Evolutionary conservation across 2,113 vertebrate species (phyloP).

Genomic region (Pteruthius melanotis): DNA sequence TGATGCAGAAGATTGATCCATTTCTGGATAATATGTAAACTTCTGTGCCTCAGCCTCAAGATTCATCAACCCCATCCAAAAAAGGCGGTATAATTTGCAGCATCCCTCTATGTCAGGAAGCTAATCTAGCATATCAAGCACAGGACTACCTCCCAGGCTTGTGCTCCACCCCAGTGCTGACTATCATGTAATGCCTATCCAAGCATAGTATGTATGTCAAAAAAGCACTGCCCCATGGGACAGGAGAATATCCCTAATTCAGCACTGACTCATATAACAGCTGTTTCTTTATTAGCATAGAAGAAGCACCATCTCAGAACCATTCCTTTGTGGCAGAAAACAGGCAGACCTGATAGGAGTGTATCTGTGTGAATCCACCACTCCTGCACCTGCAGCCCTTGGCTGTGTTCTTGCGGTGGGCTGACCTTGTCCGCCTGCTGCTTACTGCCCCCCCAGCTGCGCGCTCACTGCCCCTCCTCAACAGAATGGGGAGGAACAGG

Average conservation of each 20-base stretch:
- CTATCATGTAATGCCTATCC: not conserved
- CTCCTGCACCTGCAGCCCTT: not conserved
- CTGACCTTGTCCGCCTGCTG: not conserved
- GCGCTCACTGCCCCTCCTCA: not conserved
- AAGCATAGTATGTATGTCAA: not conserved
- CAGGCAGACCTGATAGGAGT: not conserved
- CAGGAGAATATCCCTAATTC: not conserved
- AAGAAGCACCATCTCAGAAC: not conserved
- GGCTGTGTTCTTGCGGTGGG: not conserved
- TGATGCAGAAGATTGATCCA: not conserved
- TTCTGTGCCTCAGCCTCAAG: not conserved
- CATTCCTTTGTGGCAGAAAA: accelerated
- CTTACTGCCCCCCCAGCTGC: not conserved
- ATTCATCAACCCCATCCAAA: not conserved
- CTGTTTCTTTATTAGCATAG: not conserved
- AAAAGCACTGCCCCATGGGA: not conserved
- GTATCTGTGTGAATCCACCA: not conserved
- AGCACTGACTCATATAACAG: not conserved
- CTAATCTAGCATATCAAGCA: not conserved
- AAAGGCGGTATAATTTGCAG: not conserved
- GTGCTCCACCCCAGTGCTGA: not conserved
- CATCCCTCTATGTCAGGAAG: not conserved
- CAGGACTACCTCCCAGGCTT: not conserved
- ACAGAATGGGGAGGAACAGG: not conserved
- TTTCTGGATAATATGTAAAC: not conserved